phyloP scores from a whole-genome alignment of 2,113 vertebrate genomes.

The Orycteropus afer region DNA sequence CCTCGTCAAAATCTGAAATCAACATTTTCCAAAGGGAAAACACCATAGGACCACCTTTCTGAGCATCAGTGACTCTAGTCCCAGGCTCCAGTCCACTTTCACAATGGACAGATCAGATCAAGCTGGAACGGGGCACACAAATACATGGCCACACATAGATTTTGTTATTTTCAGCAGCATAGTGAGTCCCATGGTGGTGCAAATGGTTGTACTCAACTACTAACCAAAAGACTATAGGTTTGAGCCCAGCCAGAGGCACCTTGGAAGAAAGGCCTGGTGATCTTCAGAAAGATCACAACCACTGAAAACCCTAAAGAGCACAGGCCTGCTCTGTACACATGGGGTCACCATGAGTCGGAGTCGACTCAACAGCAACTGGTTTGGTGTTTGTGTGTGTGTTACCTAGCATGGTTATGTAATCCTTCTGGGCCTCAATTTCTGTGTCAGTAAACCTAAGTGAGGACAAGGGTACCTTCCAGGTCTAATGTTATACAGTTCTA shows the following conservation, averaged over 20 bases:
- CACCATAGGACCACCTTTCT: not conserved
- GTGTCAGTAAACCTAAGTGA: not conserved
- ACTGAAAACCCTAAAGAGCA: too few species aligned
- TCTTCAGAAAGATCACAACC: not conserved
- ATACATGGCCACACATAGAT: not conserved
- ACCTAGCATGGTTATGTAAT: not conserved
- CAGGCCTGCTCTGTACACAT: too few species aligned
- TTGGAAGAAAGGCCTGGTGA: not conserved
- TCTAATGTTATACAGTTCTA: not conserved
- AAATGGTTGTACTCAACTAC: not conserved
- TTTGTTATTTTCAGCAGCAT: not conserved
- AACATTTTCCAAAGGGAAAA: conserved; percentile 15
- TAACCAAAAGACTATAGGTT: too few species aligned
- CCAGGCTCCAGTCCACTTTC: not conserved
- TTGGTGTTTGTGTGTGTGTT: not conserved
- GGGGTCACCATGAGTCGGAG: too few species aligned
- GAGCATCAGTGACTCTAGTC: not conserved
- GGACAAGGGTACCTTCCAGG: not conserved
- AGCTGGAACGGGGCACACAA: rapidly evolving
- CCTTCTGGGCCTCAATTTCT: not conserved
- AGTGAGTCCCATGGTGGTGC: too few species aligned
- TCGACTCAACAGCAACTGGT: too few species aligned
- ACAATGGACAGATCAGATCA: not conserved
- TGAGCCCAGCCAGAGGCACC: not conserved
- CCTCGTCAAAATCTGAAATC: conserved; percentile 16